These are phyloP conservation scores for Drosophila tanythrix DNA, from an alignment of 2,888 invertebrate species.

Conservation along the genomic window DNA sequence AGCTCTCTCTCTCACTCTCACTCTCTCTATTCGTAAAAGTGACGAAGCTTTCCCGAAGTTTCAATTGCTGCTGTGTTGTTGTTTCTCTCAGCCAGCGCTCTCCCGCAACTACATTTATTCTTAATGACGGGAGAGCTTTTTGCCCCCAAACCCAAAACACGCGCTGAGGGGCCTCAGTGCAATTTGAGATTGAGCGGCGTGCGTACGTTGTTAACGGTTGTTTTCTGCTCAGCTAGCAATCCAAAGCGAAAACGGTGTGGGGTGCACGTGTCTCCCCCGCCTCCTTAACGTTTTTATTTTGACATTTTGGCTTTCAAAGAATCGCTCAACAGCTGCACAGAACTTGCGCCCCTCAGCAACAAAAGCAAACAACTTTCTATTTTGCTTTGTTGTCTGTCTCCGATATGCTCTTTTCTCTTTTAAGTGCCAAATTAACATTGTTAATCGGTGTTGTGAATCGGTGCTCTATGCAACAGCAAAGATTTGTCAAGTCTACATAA, in stretches of 20 bases:
- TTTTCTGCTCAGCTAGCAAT: slow-evolving; percentile 17
- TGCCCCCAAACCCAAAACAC: slow-evolving; percentile 48
- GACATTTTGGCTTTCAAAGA: slow-evolving; percentile 56
- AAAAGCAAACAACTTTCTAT: slow-evolving; percentile 65
- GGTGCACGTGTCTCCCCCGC: slow-evolving; percentile 38
- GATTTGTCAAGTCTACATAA: slow-evolving; percentile 9
- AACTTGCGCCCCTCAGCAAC: slow-evolving; percentile 35
- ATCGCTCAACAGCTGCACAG: slow-evolving; percentile 53
- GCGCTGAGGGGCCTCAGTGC: slow-evolving; percentile 47
- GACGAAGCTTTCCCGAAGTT: slow-evolving; percentile 40
- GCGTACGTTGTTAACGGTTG: slow-evolving; percentile 57
- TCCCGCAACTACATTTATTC: slow-evolving; percentile 5
- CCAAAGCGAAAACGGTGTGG: slow-evolving; percentile 17
- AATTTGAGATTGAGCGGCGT: slow-evolving; percentile 43
- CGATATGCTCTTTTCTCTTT: slow-evolving; percentile 14
- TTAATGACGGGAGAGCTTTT: slow-evolving; percentile 44
- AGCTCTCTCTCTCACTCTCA: neutral
- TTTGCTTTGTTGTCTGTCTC: slow-evolving; percentile 34
- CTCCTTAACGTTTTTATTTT: slow-evolving; percentile 16
- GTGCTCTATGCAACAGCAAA: neutral
- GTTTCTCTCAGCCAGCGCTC: slow-evolving; percentile 20
- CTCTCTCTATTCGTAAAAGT: neutral
- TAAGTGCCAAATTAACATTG: slow-evolving; percentile 8
- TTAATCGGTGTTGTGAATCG: neutral
- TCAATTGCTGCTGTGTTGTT: slow-evolving; percentile 13